A percentile compares a stretch with the other conserved stretches of the same genome.
Conservation (phyloP, 2,888 invertebrate genomes). For the Pammene fasciana region DNA sequence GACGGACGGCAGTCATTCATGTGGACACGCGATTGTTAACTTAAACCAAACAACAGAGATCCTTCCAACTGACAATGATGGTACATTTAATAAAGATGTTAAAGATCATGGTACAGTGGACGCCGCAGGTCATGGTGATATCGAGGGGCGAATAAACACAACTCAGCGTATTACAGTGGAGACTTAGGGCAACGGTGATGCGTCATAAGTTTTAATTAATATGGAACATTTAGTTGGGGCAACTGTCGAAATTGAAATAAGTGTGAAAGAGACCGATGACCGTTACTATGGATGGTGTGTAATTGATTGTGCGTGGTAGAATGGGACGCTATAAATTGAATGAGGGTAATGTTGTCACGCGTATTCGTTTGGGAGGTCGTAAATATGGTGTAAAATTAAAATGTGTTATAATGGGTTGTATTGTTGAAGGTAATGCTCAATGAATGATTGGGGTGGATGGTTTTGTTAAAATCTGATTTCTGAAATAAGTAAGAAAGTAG, state of each 20-base stretch:
- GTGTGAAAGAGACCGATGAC: constrained; percentile 56
- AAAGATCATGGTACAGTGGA: constrained; percentile 59
- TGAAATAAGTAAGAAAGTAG: not conserved
- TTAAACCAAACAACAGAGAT: constrained; percentile 52
- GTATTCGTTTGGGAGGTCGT: constrained; percentile 45
- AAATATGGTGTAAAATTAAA: constrained; percentile 34
- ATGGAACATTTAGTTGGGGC: constrained; percentile 69
- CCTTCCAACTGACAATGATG: constrained; percentile 42
- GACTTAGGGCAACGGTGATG: constrained; percentile 65
- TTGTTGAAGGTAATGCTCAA: constrained; percentile 28
- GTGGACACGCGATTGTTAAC: constrained; percentile 66
- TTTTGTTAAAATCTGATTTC: not conserved
- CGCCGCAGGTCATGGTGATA: constrained; percentile 57
- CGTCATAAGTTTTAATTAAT: constrained; percentile 82
- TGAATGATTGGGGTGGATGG: constrained; percentile 22
- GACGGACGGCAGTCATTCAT: constrained; percentile 69
- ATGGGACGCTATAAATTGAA: constrained; percentile 38
- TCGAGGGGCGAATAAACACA: constrained; percentile 67
- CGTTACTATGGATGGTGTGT: constrained; percentile 65
- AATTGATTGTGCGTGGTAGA: constrained; percentile 64
- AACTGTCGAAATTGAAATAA: constrained; percentile 56
- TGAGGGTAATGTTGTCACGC: constrained; percentile 64
- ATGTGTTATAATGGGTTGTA: constrained; percentile 29
- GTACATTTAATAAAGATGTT: constrained; percentile 44
- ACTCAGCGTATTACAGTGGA: constrained; percentile 67